Percentiles rank a stretch among this genome's conserved stretches.
These are phyloP conservation scores for Yoshiicerus persimilis DNA, from an alignment of 1,140 invertebrate genomes.

Conservation along the genomic window DNA sequence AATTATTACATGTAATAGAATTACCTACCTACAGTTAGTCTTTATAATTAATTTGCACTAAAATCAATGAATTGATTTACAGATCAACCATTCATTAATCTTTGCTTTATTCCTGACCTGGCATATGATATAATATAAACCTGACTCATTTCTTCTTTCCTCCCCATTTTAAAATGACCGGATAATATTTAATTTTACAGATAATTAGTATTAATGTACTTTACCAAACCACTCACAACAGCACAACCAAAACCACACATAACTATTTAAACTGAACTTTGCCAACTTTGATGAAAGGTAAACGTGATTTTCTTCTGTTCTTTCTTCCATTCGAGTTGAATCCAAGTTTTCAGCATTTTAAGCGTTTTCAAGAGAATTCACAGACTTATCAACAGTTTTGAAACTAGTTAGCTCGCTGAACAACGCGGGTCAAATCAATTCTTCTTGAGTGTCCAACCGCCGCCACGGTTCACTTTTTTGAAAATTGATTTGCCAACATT, in stretches of 20 bases:
- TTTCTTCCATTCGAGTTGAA: background rate
- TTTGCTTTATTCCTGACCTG: background rate
- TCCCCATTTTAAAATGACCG: background rate
- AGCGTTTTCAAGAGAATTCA: background rate
- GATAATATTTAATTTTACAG: too few species aligned
- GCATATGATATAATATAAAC: background rate
- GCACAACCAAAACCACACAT: background rate
- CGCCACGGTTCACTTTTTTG: background rate
- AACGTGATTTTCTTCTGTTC: background rate
- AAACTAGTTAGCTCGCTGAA: background rate
- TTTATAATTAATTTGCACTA: constrained; percentile 1
- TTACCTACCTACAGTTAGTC: background rate
- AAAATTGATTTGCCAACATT: background rate
- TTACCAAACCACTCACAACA: background rate
- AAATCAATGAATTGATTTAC: constrained; percentile 11
- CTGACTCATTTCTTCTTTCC: background rate
- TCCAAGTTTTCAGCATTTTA: background rate
- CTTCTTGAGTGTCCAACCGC: background rate
- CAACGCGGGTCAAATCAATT: background rate
- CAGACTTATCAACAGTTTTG: background rate
- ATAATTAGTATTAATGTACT: background rate
- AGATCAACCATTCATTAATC: background rate
- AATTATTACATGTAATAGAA: too few species aligned
- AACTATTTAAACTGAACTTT: background rate
- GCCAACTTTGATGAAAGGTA: background rate